Evolutionary conservation across 2,113 vertebrate genomes (phyloP).

Genomic region (Corvus hawaiiensis): DNA sequence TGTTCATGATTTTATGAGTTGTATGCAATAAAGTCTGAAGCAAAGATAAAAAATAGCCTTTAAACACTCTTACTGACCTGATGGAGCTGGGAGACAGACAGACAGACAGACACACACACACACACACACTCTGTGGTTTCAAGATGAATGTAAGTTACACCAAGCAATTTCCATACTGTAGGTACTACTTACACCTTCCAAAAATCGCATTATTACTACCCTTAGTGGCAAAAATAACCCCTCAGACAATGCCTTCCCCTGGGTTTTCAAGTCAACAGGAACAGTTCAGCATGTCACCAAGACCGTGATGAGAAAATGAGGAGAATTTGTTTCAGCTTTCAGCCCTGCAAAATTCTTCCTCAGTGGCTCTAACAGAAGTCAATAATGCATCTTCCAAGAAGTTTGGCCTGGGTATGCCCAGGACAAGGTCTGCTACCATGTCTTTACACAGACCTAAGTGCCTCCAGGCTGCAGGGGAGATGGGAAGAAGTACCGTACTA

Average conservation of each 20-base stretch:
- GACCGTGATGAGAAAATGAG: neutral
- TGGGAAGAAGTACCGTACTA: neutral
- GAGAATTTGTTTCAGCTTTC: neutral
- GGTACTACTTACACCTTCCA: neutral
- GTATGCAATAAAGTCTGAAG: neutral
- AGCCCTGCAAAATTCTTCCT: neutral
- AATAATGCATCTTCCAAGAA: neutral
- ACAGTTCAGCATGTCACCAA: neutral
- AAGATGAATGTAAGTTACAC: neutral
- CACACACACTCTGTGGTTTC: neutral
- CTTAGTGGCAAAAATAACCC: neutral
- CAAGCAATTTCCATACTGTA: neutral
- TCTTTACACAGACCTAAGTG: neutral
- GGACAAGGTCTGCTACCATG: neutral
- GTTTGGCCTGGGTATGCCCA: neutral
- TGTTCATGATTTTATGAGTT: neutral
- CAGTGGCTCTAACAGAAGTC: neutral
- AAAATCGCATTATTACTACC: neutral
- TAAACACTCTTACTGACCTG: neutral
- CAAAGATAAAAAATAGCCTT: neutral
- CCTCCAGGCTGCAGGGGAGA: neutral
- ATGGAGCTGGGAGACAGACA: neutral
- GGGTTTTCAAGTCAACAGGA: neutral
- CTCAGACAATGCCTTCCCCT: neutral
- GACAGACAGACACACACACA: no score